Percentiles rank a stretch among this genome's conserved stretches.
phyloP scores from a whole-genome alignment of 2,888 invertebrate species.

The Drosophila mimica region DNA sequence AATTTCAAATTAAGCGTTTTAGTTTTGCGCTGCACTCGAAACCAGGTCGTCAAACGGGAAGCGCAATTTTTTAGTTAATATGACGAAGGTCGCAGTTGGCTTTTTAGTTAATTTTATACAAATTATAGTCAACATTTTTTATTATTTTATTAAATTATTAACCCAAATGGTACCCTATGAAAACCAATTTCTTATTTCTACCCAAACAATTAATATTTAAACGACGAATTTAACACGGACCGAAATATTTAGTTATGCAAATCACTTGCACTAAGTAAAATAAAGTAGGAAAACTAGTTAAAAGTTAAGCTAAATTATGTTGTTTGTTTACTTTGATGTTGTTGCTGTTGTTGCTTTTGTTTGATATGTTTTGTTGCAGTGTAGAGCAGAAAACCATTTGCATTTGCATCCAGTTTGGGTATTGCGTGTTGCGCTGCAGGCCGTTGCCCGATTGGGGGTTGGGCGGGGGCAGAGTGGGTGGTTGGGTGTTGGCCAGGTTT shows the following conservation, averaged over 20 bases:
- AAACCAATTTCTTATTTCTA: background rate
- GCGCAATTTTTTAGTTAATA: background rate
- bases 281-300: background rate
- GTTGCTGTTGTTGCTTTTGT: background rate
- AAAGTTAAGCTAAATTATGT: background rate
- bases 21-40: background rate
- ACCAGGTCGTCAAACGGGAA: background rate
- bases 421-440: constrained; percentile 47
- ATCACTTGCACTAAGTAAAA: background rate
- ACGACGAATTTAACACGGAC: background rate
- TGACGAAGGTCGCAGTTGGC: too few relatives aligned
- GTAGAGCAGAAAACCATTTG: constrained; percentile 20
- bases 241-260: background rate
- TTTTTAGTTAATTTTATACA: too few relatives aligned
- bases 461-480: background rate
- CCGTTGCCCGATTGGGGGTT: constrained; percentile 10
- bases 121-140: too few relatives aligned
- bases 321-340: background rate
- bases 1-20: too few relatives aligned
- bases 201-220: background rate
- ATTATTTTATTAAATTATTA: background rate
- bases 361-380: background rate
- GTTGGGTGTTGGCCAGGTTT: background rate
- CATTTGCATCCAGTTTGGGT: constrained; percentile 53
- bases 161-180: background rate